A percentile compares a stretch with the other conserved stretches of the same genome.
Conservation (phyloP, 2,888 invertebrate species). For the Trissolcus brochymenae region DNA sequence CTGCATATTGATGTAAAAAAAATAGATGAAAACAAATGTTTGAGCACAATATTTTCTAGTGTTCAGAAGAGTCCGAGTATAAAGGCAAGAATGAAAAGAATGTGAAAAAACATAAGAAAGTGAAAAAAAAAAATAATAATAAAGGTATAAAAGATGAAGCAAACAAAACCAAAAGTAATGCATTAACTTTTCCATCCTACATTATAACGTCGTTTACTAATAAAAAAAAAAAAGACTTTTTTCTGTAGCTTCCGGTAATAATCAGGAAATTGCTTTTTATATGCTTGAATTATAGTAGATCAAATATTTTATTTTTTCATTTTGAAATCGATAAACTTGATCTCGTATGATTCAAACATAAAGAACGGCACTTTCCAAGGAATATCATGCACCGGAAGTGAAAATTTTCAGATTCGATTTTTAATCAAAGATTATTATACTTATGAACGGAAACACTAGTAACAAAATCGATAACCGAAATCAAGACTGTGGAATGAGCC, state of each 20-base stretch:
- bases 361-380: no score
- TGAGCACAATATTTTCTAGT: slow-evolving; percentile 39
- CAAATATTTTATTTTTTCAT: no score
- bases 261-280: slow-evolving; percentile 1
- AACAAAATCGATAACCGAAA: background rate
- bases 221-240: slow-evolving; percentile 10
- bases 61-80: slow-evolving; percentile 39
- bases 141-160: slow-evolving; percentile 46
- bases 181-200: slow-evolving; percentile 36
- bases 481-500: background rate
- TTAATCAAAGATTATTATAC: no score
- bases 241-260: slow-evolving; percentile 26
- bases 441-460: no score
- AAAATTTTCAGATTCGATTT: no score
- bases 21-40: slow-evolving; percentile 48
- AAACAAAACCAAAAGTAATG: slow-evolving; percentile 48
- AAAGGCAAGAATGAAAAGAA: slow-evolving; percentile 42
- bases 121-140: slow-evolving; percentile 50
- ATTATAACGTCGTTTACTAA: slow-evolving; percentile 36
- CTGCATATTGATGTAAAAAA: no score
- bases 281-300: background rate
- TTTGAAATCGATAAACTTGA: no score
- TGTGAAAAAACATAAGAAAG: slow-evolving; percentile 42
- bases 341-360: no score
- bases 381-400: no score